phyloP scores from a whole-genome alignment of 1,140 invertebrate genomes.

The Uloborus diversus region DNA sequence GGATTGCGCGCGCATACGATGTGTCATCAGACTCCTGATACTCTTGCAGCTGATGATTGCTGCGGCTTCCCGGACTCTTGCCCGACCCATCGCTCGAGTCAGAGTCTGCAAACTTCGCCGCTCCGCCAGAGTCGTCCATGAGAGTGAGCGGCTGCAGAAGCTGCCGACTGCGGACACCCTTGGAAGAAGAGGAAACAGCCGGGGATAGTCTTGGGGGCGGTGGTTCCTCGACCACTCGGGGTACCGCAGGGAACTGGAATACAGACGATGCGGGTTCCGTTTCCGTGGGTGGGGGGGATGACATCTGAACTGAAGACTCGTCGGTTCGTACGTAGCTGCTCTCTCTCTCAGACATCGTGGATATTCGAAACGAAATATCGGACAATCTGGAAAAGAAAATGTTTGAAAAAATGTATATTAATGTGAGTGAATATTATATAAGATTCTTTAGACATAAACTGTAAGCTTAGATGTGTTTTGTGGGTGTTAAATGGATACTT shows the following conservation, averaged over 20 bases:
- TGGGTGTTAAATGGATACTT: too few relatives aligned
- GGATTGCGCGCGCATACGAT: constrained; percentile 60
- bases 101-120: constrained; percentile 34
- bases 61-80: background rate
- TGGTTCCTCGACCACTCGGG: constrained; percentile 13
- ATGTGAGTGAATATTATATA: too few relatives aligned
- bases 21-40: constrained; percentile 59
- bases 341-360: constrained; percentile 51
- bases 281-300: constrained; percentile 35
- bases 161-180: constrained; percentile 9
- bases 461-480: too few relatives aligned
- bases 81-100: constrained; percentile 39
- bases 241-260: constrained; percentile 16
- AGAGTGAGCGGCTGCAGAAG: constrained; percentile 28
- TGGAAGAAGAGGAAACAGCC: constrained; percentile 1
- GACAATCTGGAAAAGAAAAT: constrained; percentile 39
- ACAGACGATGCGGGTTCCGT: background rate
- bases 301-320: constrained; percentile 47
- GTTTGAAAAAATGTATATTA: too few relatives aligned
- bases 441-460: too few relatives aligned
- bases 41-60: background rate
- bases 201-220: too few relatives aligned
- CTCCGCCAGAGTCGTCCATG: constrained; percentile 34
- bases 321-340: constrained; percentile 51
- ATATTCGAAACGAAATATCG: constrained; percentile 33